Conservation (phyloP, 2,888 invertebrate genomes). For the Idaea straminata region DNA sequence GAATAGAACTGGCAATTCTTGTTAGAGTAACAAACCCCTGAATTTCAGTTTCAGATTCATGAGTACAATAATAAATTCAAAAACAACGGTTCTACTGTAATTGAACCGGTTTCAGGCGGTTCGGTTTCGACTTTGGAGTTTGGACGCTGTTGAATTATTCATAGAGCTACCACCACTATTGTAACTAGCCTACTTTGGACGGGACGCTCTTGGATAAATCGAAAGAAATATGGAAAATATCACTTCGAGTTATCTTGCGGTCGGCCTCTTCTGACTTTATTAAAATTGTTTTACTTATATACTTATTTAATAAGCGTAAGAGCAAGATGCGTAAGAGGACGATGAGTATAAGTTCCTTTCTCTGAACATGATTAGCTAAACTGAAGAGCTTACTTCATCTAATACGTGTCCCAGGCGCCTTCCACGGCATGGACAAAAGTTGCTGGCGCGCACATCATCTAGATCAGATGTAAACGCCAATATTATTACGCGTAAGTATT, state of each 20-base stretch:
- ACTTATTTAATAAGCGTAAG: not conserved
- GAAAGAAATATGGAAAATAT: not conserved
- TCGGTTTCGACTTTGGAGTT: not conserved
- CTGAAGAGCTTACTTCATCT: too few species aligned
- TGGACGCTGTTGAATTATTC: not conserved
- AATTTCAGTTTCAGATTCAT: constrained; percentile 3
- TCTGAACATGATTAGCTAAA: too few species aligned
- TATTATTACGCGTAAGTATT: too few species aligned
- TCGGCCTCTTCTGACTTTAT: not conserved
- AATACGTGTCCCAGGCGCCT: too few species aligned
- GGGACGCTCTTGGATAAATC: not conserved
- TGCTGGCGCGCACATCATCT: too few species aligned
- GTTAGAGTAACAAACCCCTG: not conserved
- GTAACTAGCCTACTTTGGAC: not conserved
- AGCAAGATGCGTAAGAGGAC: too few species aligned
- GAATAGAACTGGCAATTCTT: not conserved
- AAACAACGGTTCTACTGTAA: constrained; percentile 1
- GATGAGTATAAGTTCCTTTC: too few species aligned
- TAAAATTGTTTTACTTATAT: not conserved
- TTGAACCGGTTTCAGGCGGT: not conserved
- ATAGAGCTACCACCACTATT: not conserved
- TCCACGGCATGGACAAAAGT: too few species aligned
- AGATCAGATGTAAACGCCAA: too few species aligned
- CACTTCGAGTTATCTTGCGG: not conserved
- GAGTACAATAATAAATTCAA: constrained; percentile 6